phyloP scores from a whole-genome alignment of 2,888 invertebrate genomes.

The Phalera bucephala region DNA sequence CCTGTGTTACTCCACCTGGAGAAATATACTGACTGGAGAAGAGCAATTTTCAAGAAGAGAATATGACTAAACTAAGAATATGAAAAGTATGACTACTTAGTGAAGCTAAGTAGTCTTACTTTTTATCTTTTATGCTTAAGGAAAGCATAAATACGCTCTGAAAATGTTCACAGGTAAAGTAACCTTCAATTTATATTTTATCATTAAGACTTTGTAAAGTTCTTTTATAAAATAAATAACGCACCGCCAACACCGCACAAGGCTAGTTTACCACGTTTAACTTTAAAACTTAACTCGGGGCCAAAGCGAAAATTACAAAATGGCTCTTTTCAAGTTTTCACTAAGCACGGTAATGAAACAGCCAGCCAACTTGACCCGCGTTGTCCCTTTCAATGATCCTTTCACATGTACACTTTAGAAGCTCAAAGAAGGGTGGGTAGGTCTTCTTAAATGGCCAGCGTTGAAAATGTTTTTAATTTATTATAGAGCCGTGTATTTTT shows the following conservation, averaged over 20 bases:
- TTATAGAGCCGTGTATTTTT: constrained; percentile 46
- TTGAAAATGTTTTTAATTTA: constrained; percentile 55
- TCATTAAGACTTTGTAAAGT: constrained; percentile 15
- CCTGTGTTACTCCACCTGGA: too few relatives aligned
- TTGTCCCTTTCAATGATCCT: constrained; percentile 12
- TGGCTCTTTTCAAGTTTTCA: constrained; percentile 45
- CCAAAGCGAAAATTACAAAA: constrained; percentile 45
- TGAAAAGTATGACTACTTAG: too few relatives aligned
- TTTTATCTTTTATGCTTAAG: too few relatives aligned
- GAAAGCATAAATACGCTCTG: too few relatives aligned
- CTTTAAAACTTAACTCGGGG: constrained; percentile 21
- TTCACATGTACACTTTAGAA: constrained; percentile 10
- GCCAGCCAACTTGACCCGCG: constrained; percentile 31
- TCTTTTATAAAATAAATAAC: constrained; percentile 25
- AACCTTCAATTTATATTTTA: background rate
- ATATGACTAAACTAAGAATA: too few relatives aligned
- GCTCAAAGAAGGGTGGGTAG: constrained; percentile 11
- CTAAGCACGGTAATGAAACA: constrained; percentile 32
- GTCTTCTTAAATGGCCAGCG: constrained; percentile 24
- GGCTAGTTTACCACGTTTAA: constrained; percentile 21
- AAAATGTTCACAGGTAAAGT: background rate
- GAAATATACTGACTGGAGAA: too few relatives aligned
- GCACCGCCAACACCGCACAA: constrained; percentile 12
- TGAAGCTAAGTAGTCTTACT: too few relatives aligned
- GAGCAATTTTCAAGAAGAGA: too few relatives aligned